phyloP scores from a whole-genome alignment of 1,140 invertebrate genomes.

The Thaumatotibia leucotreta region DNA sequence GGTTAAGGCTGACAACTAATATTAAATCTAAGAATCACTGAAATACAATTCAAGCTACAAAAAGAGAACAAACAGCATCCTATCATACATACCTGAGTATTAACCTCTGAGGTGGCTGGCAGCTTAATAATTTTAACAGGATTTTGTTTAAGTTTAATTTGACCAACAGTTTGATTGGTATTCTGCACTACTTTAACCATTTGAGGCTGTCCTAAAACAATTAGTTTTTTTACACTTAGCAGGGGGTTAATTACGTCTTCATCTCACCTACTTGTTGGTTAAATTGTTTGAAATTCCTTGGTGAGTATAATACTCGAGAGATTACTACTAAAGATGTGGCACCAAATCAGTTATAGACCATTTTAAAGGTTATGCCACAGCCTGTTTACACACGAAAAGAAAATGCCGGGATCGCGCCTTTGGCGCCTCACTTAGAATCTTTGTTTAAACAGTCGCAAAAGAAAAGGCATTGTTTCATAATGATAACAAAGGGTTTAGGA shows the following conservation, averaged over 20 bases:
- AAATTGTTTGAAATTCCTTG: not conserved
- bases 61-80: no score
- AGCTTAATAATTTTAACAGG: slow-evolving; percentile 56
- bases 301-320: not conserved
- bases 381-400: slow-evolving; percentile 6
- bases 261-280: not conserved
- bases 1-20: no score
- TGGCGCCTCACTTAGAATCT: not conserved
- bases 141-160: slow-evolving; percentile 56
- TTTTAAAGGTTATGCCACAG: slow-evolving; percentile 9
- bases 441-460: not conserved
- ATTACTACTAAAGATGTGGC: not conserved
- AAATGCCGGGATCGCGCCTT: slow-evolving; percentile 10
- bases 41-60: no score
- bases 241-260: not conserved
- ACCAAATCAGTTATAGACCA: not conserved
- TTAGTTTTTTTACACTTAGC: slow-evolving; percentile 14
- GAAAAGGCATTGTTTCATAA: not conserved
- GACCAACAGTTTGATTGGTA: slow-evolving; percentile 44
- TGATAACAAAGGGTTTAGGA: not conserved
- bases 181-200: slow-evolving; percentile 69
- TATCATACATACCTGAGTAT: slow-evolving; percentile 29
- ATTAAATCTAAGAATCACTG: no score
- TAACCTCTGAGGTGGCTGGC: slow-evolving; percentile 36
- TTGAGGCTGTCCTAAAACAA: slow-evolving; percentile 65